Evolutionary conservation across 2,113 vertebrate species (phyloP), one percentile per base, ranked within the genome.

Genomic region (Scolopax mira): DNA sequence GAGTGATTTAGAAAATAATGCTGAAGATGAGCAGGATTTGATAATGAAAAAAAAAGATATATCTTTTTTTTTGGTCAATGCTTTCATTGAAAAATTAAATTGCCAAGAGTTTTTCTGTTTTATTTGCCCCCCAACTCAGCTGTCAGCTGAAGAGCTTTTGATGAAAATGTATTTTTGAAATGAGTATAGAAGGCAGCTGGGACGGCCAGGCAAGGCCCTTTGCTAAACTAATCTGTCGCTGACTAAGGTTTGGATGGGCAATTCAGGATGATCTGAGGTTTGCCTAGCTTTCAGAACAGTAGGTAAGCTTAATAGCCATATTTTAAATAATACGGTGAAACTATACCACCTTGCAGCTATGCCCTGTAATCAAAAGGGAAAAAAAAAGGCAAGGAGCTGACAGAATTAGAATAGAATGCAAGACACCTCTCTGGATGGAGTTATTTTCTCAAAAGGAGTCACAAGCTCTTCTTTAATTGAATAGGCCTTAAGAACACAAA

Each of bases 141-240:
- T 96, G 93, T 93, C 94, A 90, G 51, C 46, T 77, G 81, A 96
- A 94, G 33, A 74, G 82, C 58, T 91, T 88, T 91, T 85, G 85
- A 94, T 88, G 82, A 96, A 93, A 96, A 89, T 35, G 6, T 67
- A 64, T 72, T 90, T 95, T 90, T 92, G 69, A 94, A 96, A 92
- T 28, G 11, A 93, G 61, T 71, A 74, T n/a, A 91, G 78, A 91
- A 93, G 39, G 67, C 85, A 94, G 79, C 82, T 94, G 93, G 79
- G 88, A 90, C 0, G 2, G 60, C 55, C 79, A 96, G 91, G 82
- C 75, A 94, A 91, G 95, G 61, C 64, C 82, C 77, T 93, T 88
- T 93, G 79, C 92, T 96, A 92, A 94, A 30, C 85, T 95, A 60
- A 86, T 93, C 93, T 95, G 88, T 92, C 85, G 84, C 55, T 71